Percentiles rank a stretch among this genome's conserved stretches.
phyloP scores from a whole-genome alignment of 1,140 invertebrate genomes.

The Centruroides sculpturatus region DNA sequence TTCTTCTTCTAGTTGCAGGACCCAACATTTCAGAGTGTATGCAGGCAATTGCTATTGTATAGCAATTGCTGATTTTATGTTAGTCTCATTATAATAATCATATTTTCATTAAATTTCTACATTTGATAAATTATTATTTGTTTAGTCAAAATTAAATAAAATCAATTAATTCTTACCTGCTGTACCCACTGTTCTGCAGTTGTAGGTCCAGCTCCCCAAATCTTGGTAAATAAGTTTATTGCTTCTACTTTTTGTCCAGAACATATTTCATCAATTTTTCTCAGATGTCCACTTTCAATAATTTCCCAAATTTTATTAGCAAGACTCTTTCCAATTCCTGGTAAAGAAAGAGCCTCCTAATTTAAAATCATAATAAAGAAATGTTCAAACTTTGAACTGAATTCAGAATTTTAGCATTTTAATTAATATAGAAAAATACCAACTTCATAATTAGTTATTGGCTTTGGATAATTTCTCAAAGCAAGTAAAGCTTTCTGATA shows the following conservation, averaged over 20 bases:
- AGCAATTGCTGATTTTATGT: too few relatives aligned
- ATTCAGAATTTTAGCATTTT: neutral
- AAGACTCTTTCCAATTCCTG: conserved; percentile 32
- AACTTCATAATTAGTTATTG: conserved; percentile 31
- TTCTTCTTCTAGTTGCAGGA: too few relatives aligned
- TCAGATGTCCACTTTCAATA: conserved; percentile 33
- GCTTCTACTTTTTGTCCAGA: conserved; percentile 29
- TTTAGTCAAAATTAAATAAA: too few relatives aligned
- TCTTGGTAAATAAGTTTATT: conserved; percentile 33
- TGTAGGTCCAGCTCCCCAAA: conserved; percentile 38
- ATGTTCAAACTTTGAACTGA: conserved; percentile 2
- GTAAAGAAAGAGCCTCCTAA: conserved; percentile 32
- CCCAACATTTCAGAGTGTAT: too few relatives aligned
- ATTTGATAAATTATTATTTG: too few relatives aligned
- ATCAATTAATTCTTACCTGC: conserved; percentile 20
- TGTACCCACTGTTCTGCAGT: conserved; percentile 34
- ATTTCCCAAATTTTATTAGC: conserved; percentile 40
- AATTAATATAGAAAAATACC: neutral
- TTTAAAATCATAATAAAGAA: neutral
- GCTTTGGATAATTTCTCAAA: conserved; percentile 27
- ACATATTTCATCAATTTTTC: conserved; percentile 35
- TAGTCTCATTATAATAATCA: too few relatives aligned
- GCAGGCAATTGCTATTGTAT: too few relatives aligned
- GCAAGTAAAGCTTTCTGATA: conserved; percentile 37
- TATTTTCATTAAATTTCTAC: too few relatives aligned